phyloP scores from a whole-genome alignment of 1,140 invertebrate genomes.

The Paramacrobiotus metropolitanus region DNA sequence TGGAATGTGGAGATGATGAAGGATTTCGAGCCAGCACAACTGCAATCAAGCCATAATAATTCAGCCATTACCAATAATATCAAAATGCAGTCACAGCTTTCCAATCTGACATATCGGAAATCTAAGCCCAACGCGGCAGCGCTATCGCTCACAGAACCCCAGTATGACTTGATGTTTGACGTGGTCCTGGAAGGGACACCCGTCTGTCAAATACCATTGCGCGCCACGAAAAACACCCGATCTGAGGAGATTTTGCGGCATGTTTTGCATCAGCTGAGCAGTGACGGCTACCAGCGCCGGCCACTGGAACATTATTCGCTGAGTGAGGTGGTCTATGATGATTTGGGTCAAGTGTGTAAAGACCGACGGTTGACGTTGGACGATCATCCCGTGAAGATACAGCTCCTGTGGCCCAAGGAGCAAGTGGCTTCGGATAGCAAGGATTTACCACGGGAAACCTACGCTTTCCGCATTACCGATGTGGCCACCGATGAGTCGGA shows the following conservation, averaged over 20 bases:
- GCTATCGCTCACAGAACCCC: neutral
- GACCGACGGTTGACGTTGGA: slow-evolving; percentile 56
- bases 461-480: slow-evolving; percentile 8
- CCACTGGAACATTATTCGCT: neutral
- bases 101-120: neutral
- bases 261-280: slow-evolving; percentile 1
- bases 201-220: neutral
- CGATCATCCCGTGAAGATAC: slow-evolving; percentile 71
- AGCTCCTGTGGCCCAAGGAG: slow-evolving; percentile 68
- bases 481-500: neutral
- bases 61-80: neutral
- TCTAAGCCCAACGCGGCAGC: neutral
- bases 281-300: neutral
- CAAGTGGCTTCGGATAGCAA: slow-evolving; percentile 13
- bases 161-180: neutral
- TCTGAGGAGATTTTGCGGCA: neutral
- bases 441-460: slow-evolving; percentile 14
- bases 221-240: neutral
- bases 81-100: neutral
- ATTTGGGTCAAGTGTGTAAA: slow-evolving; percentile 54
- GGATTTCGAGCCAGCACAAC: neutral
- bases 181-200: neutral
- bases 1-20: slow-evolving; percentile 4
- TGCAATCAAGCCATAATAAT: neutral
- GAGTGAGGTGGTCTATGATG: neutral